Evolutionary conservation across 2,797 vertebrate species (phyloP).

Genomic region (Chloroceryle inda): DNA sequence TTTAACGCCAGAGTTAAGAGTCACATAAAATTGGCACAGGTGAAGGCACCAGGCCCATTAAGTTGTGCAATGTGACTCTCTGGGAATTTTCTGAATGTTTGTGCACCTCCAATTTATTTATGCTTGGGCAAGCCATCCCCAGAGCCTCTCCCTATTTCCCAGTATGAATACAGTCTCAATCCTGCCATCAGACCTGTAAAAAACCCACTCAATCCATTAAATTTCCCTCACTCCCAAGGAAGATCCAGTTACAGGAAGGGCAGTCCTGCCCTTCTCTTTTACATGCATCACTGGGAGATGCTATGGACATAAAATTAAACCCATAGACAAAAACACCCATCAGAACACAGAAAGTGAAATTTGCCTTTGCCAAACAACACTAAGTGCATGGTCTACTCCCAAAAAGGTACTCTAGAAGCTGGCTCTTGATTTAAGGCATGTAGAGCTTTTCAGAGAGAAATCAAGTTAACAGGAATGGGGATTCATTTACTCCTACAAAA

Average conservation of each 20-base stretch:
- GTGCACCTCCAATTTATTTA: conserved; percentile 35
- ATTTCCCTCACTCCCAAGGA: not conserved
- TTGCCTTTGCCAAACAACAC: not conserved
- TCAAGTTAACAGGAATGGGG: not conserved
- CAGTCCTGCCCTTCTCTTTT: not conserved
- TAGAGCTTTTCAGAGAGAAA: not conserved
- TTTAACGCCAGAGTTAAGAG: conserved; percentile 63
- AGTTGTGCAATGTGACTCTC: conserved; percentile 68
- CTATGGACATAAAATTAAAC: not conserved
- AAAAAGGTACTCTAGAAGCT: not conserved
- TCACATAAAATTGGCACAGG: conserved; percentile 75
- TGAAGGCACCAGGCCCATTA: conserved; percentile 71
- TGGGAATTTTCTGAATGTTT: conserved; percentile 58
- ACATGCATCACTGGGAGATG: not conserved
- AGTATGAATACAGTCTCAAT: not conserved
- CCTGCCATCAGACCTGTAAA: conserved; percentile 15
- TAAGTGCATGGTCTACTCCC: not conserved
- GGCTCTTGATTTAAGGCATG: not conserved
- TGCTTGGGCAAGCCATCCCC: conserved; percentile 21
- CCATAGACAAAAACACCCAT: not conserved
- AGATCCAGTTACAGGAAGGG: conserved; percentile 14
- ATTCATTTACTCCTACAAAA: not conserved
- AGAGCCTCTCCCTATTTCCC: conserved; percentile 17
- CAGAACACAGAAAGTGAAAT: not conserved
- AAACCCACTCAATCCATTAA: not conserved